Conservation (phyloP, 2,888 invertebrate genomes). For the Papilio elwesi region DNA sequence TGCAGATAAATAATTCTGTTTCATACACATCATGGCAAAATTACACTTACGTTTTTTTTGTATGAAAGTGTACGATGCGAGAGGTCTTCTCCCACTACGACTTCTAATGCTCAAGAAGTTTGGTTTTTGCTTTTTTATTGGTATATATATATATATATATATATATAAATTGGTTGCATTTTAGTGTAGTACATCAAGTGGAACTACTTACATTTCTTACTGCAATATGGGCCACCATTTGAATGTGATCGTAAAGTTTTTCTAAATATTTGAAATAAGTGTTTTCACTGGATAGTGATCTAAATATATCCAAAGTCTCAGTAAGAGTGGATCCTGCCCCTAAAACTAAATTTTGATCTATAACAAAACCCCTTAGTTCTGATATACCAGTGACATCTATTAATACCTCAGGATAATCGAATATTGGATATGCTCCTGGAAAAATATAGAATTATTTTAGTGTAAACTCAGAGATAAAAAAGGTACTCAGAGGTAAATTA, state of each 20-base stretch:
- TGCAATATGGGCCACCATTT: slow-evolving; percentile 87
- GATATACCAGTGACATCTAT: slow-evolving; percentile 85
- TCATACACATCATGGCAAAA: too few relatives aligned
- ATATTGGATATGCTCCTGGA: slow-evolving; percentile 70
- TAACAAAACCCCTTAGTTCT: slow-evolving; percentile 76
- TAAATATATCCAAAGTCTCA: slow-evolving; percentile 76
- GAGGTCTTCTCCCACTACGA: too few relatives aligned
- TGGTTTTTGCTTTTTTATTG: too few relatives aligned
- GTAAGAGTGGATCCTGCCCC: slow-evolving; percentile 84
- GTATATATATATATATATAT: too few relatives aligned
- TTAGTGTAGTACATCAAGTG: too few relatives aligned
- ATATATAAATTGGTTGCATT: too few relatives aligned
- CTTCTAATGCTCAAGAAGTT: too few relatives aligned
- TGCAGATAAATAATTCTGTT: too few relatives aligned
- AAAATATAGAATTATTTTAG: slow-evolving; percentile 34
- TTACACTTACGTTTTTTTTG: too few relatives aligned
- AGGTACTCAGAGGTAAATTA: too few relatives aligned
- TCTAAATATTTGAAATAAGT: slow-evolving; percentile 83
- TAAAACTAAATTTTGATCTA: slow-evolving; percentile 72
- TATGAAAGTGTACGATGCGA: too few relatives aligned
- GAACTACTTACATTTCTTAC: slow-evolving; percentile 86
- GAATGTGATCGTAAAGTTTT: slow-evolving; percentile 85
- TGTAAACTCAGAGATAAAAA: background rate
- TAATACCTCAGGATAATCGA: slow-evolving; percentile 70
- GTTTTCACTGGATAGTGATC: slow-evolving; percentile 50